These are phyloP conservation scores for Berghia stephanieae DNA, from an alignment of 1,140 invertebrate genomes.

Conservation along the genomic window DNA sequence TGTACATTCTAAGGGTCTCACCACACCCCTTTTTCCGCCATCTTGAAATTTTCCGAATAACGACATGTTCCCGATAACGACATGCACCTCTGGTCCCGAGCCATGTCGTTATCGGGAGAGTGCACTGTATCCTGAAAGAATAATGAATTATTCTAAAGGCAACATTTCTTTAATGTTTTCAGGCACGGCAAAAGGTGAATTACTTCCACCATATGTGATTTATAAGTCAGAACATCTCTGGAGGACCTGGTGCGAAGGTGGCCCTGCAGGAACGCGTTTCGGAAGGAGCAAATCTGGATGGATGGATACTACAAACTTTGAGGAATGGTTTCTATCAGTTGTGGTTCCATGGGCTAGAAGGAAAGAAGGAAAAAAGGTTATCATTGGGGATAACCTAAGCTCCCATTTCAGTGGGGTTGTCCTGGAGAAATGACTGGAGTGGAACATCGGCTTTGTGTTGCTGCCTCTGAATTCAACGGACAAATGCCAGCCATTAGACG, in stretches of 20 bases:
- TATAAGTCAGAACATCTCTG: conserved; percentile 61
- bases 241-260: conserved; percentile 54
- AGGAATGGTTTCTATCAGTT: conserved; percentile 54
- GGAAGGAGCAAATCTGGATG: conserved; percentile 56
- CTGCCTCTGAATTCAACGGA: conserved; percentile 44
- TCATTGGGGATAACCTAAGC: conserved; percentile 66
- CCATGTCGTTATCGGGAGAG: too few species aligned
- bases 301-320: conserved; percentile 60
- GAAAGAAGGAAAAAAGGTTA: conserved; percentile 52
- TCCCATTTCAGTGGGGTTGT: conserved; percentile 56
- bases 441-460: conserved; percentile 38
- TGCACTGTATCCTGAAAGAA: conserved; percentile 61
- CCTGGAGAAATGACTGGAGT: conserved; percentile 25
- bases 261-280: conserved; percentile 48
- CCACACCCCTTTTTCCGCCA: too few species aligned
- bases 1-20: too few species aligned
- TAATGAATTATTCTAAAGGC: conserved; percentile 59
- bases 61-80: too few species aligned
- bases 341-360: conserved; percentile 46
- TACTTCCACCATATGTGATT: conserved; percentile 59
- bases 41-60: too few species aligned
- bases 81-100: too few species aligned
- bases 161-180: conserved; percentile 25
- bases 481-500: conserved; percentile 43
- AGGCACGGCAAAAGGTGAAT: conserved; percentile 44